Percentiles rank a stretch among this genome's conserved stretches.
These are phyloP conservation scores for Petroica traversi DNA, from an alignment of 2,113 vertebrate species.

Conservation along the genomic window DNA sequence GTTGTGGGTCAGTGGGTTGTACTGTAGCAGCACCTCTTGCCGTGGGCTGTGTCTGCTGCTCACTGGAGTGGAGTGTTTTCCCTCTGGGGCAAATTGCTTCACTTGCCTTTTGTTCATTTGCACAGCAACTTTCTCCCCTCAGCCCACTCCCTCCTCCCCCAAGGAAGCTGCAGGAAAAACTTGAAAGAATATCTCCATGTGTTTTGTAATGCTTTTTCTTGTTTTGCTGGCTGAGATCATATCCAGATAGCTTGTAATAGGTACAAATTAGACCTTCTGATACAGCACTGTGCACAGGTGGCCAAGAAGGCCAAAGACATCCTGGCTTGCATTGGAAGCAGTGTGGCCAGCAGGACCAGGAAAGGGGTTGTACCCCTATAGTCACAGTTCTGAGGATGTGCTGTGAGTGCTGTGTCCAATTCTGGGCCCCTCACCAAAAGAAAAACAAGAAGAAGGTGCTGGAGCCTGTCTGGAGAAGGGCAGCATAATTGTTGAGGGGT, in stretches of 20 bases:
- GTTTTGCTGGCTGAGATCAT: not conserved
- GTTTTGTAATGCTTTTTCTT: not conserved
- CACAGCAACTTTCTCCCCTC: not conserved
- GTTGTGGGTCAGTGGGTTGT: not conserved
- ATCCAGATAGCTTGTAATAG: not conserved
- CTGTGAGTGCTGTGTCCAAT: not conserved
- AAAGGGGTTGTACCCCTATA: not conserved
- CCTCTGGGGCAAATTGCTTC: not conserved
- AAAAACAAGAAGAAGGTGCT: not conserved
- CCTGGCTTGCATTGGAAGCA: not conserved
- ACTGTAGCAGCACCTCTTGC: not conserved
- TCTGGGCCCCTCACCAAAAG: not conserved
- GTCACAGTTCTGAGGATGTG: not conserved
- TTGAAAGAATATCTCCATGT: not conserved
- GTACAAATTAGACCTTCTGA: not conserved
- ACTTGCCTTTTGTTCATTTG: not conserved
- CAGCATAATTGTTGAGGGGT: not conserved
- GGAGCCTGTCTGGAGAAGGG: not conserved
- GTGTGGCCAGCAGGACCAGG: not conserved
- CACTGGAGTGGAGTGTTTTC: not conserved
- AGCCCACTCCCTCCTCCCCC: not conserved
- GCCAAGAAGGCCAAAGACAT: not conserved
- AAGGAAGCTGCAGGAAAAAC: not conserved
- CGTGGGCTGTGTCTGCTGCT: not conserved
- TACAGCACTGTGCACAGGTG: not conserved